Percentiles rank a stretch among this genome's conserved stretches.
These are phyloP conservation scores for Notamacropus eugenii DNA, from an alignment of 2,797 vertebrate genomes.

Conservation along the genomic window DNA sequence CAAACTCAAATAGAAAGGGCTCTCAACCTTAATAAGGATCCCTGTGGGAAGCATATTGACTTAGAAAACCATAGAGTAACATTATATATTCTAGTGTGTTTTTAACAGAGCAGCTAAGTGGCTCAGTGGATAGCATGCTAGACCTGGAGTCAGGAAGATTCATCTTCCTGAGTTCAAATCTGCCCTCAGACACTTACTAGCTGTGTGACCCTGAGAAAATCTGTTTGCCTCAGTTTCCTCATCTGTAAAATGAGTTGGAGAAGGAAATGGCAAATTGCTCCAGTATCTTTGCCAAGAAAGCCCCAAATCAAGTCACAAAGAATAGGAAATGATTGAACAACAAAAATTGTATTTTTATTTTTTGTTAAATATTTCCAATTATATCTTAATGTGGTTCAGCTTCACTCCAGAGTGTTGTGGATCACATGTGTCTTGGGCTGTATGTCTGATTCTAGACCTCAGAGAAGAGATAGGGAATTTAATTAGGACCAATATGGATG, in stretches of 20 bases:
- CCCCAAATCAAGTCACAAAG: background rate
- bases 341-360: background rate
- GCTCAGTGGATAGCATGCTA: background rate
- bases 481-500: background rate
- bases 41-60: background rate
- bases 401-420: background rate
- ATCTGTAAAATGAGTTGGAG: background rate
- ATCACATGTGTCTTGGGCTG: background rate
- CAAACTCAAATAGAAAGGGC: background rate
- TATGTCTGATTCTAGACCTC: background rate
- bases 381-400: background rate
- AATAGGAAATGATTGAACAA: background rate
- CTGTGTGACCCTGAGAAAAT: background rate
- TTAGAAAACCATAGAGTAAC: background rate
- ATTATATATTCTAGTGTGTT: background rate
- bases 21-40: background rate
- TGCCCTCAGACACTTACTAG: background rate
- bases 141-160: background rate
- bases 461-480: background rate
- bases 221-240: background rate
- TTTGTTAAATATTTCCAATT: background rate
- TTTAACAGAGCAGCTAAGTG: background rate
- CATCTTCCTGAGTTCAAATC: background rate
- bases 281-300: background rate
- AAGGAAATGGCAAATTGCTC: background rate